Conservation (phyloP, 2,888 invertebrate genomes). For the Dynastes tityus region DNA sequence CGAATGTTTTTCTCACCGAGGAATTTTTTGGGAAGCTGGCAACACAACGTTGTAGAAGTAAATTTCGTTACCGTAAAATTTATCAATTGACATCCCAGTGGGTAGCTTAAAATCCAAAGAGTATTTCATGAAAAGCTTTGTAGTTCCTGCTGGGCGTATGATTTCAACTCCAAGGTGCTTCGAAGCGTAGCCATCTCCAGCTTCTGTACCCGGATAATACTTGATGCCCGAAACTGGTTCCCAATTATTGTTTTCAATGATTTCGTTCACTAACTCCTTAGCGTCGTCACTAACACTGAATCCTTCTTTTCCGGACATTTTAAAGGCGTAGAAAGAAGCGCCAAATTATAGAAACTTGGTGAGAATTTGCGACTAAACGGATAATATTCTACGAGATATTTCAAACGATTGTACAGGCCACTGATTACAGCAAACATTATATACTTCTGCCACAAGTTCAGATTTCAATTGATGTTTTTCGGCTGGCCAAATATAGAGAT, state of each 20-base stretch:
- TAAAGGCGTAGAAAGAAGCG: background rate
- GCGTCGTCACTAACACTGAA: slow-evolving; percentile 13
- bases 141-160: background rate
- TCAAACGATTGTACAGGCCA: no score
- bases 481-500: no score
- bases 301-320: background rate
- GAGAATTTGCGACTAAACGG: no score
- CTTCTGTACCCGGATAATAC: slow-evolving; percentile 17
- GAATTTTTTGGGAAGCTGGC: slow-evolving; percentile 43
- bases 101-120: slow-evolving; percentile 26
- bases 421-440: no score
- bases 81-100: background rate
- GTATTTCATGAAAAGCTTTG: slow-evolving; percentile 45
- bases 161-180: slow-evolving; percentile 50
- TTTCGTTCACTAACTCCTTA: background rate
- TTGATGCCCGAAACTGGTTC: background rate
- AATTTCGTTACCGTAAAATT: slow-evolving; percentile 50
- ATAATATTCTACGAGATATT: no score
- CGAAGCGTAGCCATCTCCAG: slow-evolving; percentile 54
- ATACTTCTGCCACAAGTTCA: no score
- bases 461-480: no score
- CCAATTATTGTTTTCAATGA: slow-evolving; percentile 4
- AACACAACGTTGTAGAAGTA: slow-evolving; percentile 50
- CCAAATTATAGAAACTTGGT: no score
- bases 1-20: slow-evolving; percentile 38